A percentile compares a stretch with the other conserved stretches of the same genome.
phyloP scores from a whole-genome alignment of 1,140 invertebrate genomes.

The Schmidtea mediterranea region DNA sequence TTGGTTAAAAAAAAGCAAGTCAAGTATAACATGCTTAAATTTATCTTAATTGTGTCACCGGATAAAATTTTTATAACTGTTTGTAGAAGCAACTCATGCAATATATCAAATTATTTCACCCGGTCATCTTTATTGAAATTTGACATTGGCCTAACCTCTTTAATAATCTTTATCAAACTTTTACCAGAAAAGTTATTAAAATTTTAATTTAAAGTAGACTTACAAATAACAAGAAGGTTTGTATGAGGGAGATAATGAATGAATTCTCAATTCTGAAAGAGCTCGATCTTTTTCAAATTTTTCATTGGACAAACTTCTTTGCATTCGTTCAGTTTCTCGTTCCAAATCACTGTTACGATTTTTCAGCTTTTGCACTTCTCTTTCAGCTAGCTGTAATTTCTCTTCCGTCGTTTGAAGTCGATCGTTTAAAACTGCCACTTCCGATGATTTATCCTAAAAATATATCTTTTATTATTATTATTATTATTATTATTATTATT shows the following conservation, averaged over 20 bases:
- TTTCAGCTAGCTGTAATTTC: conserved; percentile 23
- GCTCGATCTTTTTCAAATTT: conserved; percentile 19
- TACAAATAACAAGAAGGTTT: not conserved
- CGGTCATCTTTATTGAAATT: too few relatives aligned
- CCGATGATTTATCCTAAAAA: conserved; percentile 22
- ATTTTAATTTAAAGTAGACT: too few relatives aligned
- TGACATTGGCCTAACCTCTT: too few relatives aligned
- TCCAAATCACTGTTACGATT: conserved; percentile 24
- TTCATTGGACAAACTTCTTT: conserved; percentile 23
- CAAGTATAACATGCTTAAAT: too few relatives aligned
- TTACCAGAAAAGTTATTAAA: too few relatives aligned
- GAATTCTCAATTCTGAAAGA: not conserved
- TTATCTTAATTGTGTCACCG: too few relatives aligned
- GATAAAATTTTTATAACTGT: too few relatives aligned
- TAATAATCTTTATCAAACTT: too few relatives aligned
- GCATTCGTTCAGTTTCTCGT: conserved; percentile 20
- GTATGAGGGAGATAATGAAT: not conserved
- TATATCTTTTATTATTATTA: conserved; percentile 18
- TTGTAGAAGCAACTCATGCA: too few relatives aligned
- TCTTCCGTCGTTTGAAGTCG: conserved; percentile 22
- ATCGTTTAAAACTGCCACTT: conserved; percentile 24
- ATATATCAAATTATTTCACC: too few relatives aligned
- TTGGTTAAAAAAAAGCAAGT: too few relatives aligned
- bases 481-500: conserved; percentile 18
- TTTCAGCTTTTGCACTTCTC: conserved; percentile 21